Evolutionary conservation across 2,797 vertebrate genomes (phyloP), one percentile per base, ranked within the genome.

Genomic region (Trematomus bernacchii): DNA sequence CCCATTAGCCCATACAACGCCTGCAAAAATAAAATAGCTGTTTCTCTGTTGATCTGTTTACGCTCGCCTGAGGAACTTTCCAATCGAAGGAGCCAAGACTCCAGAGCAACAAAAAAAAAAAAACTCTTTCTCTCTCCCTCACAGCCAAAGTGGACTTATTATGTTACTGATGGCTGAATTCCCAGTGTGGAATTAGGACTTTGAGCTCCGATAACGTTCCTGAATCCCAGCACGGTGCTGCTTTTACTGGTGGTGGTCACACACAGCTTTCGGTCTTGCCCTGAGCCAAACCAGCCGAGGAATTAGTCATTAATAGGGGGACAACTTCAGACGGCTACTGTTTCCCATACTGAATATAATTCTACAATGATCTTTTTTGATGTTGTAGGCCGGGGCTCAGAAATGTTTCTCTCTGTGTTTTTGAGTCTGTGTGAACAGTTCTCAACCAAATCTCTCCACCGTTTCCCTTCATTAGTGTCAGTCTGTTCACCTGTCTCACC

Each of bases 131-230:
- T 85, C 52, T 72, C 77, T 79, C 80, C 47, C 83, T 80, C 82
- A 77, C 80, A 90, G 89, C 88, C 85, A 93, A 91, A 93, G 89
- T 91, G 87, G 90, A 92, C 91, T 93, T 93, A 93, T 92, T 93
- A 91, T 92, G 89, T 91, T 93, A 88, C 90, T 86, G 78, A 77
- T 92, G 93, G 90, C 93, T 92, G 79, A 85, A 85, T 92, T 93
- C 91, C 91, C 92, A 94, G 89, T 90, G 90, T 91, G 92, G 91
- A 90, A 93, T 93, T 91, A 93, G 89, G 88, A 92, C 91, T 90
- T 88, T 92, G 92, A 92, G 89, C 89, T 91, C 85, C 48, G 87
- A 91, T 91, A 90, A 87, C 83, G 89, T 88, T 91, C 79, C 90
- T 91, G 90, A 89, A 93, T 90, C 89, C 85, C 79, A 84, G 88